Evolutionary conservation across 1,140 invertebrate species (phyloP).

Genomic region (Contarinia nasturtii): DNA sequence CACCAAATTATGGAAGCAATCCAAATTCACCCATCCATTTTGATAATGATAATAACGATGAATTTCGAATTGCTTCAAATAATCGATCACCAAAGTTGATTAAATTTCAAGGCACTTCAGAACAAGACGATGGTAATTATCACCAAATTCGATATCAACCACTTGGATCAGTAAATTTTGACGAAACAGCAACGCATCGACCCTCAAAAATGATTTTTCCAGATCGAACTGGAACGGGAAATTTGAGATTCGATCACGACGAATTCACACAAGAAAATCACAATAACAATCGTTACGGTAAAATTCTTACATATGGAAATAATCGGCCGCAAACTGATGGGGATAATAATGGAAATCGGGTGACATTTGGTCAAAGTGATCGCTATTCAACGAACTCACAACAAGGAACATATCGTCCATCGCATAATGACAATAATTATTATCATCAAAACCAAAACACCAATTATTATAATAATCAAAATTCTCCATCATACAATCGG

Average conservation of each 20-base stretch:
- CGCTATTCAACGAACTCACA: background rate
- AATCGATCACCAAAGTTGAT: no score
- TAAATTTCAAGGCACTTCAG: no score
- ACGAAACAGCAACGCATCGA: no score
- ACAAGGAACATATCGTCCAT: background rate
- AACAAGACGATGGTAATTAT: no score
- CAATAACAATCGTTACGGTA: background rate
- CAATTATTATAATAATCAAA: slow-evolving; percentile 7
- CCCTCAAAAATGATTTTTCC: slow-evolving; percentile 19
- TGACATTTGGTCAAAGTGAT: slow-evolving; percentile 1
- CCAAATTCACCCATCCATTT: no score
- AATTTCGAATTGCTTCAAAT: no score
- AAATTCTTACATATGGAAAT: background rate
- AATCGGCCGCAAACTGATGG: background rate
- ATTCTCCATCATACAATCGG: slow-evolving; percentile 5
- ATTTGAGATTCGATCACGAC: slow-evolving; percentile 17
- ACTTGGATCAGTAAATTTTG: no score
- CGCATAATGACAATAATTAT: background rate
- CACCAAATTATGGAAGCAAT: no score
- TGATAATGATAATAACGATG: background rate
- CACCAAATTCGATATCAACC: no score
- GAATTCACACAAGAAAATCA: no score
- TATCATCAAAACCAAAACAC: background rate
- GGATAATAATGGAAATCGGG: background rate
- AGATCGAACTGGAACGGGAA: slow-evolving; percentile 23